phyloP scores from a whole-genome alignment of 2,797 vertebrate genomes.

The Lacerta viridis region DNA sequence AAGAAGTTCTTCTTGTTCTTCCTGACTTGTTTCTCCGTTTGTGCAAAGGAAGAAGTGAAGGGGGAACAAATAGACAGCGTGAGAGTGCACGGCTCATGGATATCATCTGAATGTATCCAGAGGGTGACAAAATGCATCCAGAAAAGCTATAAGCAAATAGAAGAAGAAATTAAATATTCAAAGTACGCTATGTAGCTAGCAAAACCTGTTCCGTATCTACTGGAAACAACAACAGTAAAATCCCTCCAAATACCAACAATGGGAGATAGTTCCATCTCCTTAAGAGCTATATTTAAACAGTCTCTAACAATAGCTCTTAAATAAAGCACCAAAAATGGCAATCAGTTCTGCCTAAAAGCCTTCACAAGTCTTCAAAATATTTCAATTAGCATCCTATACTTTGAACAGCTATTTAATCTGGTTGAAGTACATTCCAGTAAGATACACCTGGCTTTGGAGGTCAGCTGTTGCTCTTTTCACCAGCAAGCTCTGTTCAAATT shows the following conservation, averaged over 20 bases:
- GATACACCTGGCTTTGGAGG: conserved; percentile 1
- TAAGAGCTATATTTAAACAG: neutral
- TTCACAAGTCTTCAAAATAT: conserved; percentile 9
- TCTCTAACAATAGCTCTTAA: neutral
- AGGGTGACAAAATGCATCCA: no score
- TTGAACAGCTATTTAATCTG: neutral
- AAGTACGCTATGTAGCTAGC: neutral
- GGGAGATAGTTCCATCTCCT: neutral
- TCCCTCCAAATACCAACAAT: neutral
- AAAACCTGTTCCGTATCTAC: neutral
- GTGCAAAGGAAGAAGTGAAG: no score
- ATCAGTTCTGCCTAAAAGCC: neutral
- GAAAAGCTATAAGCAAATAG: no score
- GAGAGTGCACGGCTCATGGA: no score
- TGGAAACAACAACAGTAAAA: conserved; percentile 11
- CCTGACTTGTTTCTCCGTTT: no score
- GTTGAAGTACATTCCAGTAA: conserved; percentile 50
- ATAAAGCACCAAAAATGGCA: neutral
- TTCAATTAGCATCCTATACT: neutral
- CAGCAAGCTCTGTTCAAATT: conserved; percentile 1
- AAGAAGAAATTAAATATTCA: no score
- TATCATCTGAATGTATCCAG: no score
- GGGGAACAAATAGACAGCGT: no score
- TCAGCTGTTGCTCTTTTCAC: conserved; percentile 23
- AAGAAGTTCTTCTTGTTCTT: no score